Percentiles rank a stretch among this genome's conserved stretches.
Evolutionary conservation across 2,797 vertebrate species (phyloP).

Genomic region (Microctenopoma stevenorrisi): DNA sequence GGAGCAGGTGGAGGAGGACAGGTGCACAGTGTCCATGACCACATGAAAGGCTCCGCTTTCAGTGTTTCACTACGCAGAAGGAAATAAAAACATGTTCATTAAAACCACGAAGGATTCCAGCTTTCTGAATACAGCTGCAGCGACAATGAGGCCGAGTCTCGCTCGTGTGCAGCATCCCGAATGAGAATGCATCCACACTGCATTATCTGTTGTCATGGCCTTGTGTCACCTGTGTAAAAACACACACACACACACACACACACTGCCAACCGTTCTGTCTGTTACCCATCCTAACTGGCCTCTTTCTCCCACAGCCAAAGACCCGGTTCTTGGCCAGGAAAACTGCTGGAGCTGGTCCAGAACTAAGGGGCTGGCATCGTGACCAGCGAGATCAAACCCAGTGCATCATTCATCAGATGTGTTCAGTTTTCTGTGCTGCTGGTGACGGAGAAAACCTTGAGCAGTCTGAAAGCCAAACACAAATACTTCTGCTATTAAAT

Average conservation of each 20-base stretch:
- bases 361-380: too few relatives aligned
- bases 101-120: constrained; percentile 4
- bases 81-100: constrained; percentile 18
- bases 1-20: constrained; percentile 22
- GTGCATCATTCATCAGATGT: too few relatives aligned
- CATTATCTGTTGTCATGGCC: background rate
- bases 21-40: background rate
- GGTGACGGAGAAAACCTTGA: background rate
- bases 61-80: constrained; percentile 8
- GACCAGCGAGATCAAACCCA: too few relatives aligned
- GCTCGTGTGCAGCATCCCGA: background rate
- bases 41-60: background rate
- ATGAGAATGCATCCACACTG: background rate
- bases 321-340: too few relatives aligned
- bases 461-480: background rate
- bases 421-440: too few relatives aligned
- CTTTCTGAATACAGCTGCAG: background rate
- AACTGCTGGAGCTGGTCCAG: too few relatives aligned
- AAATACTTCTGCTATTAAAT: too few relatives aligned
- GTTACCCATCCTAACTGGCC: too few relatives aligned
- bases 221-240: constrained; percentile 1
- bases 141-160: background rate
- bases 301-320: too few relatives aligned
- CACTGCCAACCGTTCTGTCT: background rate
- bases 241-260: too few relatives aligned